Base-by-base conservation (phyloP, 2,797 vertebrate genomes). In the Kryptolebias ocellatus region DNA sequence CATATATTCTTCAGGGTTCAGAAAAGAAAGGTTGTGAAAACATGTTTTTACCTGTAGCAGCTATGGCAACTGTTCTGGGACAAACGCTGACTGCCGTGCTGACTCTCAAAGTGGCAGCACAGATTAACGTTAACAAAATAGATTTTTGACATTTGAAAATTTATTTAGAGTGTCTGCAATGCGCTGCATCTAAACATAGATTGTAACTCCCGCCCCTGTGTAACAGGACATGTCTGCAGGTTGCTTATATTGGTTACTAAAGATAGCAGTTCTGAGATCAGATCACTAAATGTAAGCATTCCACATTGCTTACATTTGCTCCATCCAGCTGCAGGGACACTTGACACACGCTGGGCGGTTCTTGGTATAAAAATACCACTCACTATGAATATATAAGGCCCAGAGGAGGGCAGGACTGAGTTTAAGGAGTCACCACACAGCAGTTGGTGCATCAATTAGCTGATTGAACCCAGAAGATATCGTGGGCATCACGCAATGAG, bases 361-460 rank as follows among this genome's bases (percentile, higher is more conserved):
- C 27, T 11, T 56, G 14, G 7, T 74, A 45, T 66, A 68, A 66
- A 14, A 10, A 68, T 76, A 62, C 62, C 49, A 31, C 54, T 55
- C 39, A 51, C 58, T 34, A 12, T 76, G 59, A 70, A 67, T 20
- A 55, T 70, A 63, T 52, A 37, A 65, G 29, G 31, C 42, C 46
- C 34, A 42, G 6, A 29, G 18, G 31, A 31, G 52, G 62, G n/a
- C 12, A 39, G 68, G 65, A 27, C 77, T 76, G 69, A 39, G 72
- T 18, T 53, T 50, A 67, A 78, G 46, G 65, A 82, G 62, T 83
- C 68, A 58, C 61, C 7, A 60, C 86, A 55, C 79, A 78, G 80
- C 81, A 80, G 84, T 76, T 81, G 80, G 60, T 82, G 60, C 77
- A 80, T 89, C 82, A 87, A 92, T 93, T 87, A 91, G 72, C 70